Evolutionary conservation across 2,797 vertebrate species (phyloP).

Genomic region (Sylvia borin): DNA sequence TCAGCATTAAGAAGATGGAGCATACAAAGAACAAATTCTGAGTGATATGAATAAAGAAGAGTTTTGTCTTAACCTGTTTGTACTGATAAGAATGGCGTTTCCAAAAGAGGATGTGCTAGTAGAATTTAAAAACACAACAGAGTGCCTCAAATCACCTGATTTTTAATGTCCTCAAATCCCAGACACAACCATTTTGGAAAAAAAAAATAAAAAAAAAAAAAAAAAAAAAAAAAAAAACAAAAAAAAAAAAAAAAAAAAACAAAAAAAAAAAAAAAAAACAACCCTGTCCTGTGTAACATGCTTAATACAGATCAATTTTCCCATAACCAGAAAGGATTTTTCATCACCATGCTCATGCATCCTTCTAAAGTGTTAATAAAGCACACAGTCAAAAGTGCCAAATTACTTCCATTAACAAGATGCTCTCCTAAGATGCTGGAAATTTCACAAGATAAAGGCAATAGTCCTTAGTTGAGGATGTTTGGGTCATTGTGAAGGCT

Average conservation of each 20-base stretch:
- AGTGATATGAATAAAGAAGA: not conserved
- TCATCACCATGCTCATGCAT: not conserved
- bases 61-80: not conserved
- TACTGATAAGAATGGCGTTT: not conserved
- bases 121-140: not conserved
- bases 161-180: not conserved
- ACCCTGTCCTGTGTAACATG: fast-evolving
- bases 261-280: not conserved
- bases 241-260: not conserved
- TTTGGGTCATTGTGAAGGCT: not conserved
- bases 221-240: not conserved
- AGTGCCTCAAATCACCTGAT: not conserved
- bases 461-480: not conserved
- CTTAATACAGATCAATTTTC: not conserved
- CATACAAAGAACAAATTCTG: not conserved
- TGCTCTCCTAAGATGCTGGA: not conserved
- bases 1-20: not conserved
- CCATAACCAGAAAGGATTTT: not conserved
- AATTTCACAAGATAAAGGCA: not conserved
- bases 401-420: not conserved
- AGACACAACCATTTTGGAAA: not conserved
- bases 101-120: not conserved
- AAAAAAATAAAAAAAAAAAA: not conserved
- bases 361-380: not conserved
- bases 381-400: not conserved